A percentile compares a stretch with the other conserved stretches of the same genome.
These are phyloP conservation scores for Elmis aenea DNA, from an alignment of 2,888 invertebrate genomes.

Conservation along the genomic window DNA sequence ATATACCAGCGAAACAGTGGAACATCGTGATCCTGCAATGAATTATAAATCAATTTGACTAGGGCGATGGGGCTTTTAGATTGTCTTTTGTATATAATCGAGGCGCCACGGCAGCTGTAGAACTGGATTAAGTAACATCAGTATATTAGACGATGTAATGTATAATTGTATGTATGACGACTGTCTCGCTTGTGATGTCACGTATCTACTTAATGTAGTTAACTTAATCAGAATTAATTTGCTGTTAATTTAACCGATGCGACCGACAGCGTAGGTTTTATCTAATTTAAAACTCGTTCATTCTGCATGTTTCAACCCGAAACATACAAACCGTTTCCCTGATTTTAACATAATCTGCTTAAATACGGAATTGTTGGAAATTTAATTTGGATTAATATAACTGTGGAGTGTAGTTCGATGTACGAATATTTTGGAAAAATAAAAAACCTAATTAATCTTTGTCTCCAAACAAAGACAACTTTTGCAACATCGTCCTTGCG, in stretches of 20 bases:
- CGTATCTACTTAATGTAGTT: slow-evolving; percentile 43
- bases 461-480: too few species aligned
- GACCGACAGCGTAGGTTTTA: slow-evolving; percentile 37
- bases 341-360: slow-evolving; percentile 13
- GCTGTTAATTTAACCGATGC: slow-evolving; percentile 43
- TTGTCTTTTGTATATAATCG: slow-evolving; percentile 8
- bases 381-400: too few species aligned
- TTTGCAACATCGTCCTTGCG: too few species aligned
- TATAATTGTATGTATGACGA: slow-evolving; percentile 35
- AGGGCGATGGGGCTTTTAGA: too few species aligned
- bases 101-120: slow-evolving; percentile 19
- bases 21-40: too few species aligned
- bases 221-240: slow-evolving; percentile 46
- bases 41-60: too few species aligned
- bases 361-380: too few species aligned
- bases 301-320: slow-evolving; percentile 20
- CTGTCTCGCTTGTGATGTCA: slow-evolving; percentile 40
- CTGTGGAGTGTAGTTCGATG: too few species aligned
- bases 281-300: slow-evolving; percentile 33
- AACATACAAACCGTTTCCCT: slow-evolving; percentile 16
- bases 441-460: too few species aligned
- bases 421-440: too few species aligned
- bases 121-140: slow-evolving; percentile 22
- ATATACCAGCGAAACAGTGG: too few species aligned
- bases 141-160: slow-evolving; percentile 22